These are phyloP conservation scores for Pherbina coryleti DNA, from an alignment of 2,888 invertebrate species.

Conservation along the genomic window DNA sequence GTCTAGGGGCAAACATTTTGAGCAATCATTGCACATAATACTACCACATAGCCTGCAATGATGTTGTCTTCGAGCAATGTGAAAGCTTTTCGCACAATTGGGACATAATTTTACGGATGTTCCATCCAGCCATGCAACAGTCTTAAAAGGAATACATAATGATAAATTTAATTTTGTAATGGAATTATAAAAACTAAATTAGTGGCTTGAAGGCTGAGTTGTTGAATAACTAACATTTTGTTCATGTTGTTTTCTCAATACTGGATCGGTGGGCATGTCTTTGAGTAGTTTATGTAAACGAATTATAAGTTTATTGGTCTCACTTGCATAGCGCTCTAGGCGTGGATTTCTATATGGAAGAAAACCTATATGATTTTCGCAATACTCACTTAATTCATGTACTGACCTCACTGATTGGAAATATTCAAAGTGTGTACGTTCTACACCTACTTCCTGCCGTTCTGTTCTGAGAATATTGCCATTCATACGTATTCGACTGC, in stretches of 20 bases:
- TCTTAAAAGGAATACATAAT: constrained; percentile 62
- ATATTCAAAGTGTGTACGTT: constrained; percentile 77
- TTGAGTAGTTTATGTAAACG: constrained; percentile 90
- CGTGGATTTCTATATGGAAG: constrained; percentile 72
- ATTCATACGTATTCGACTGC: constrained; percentile 57
- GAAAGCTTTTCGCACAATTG: constrained; percentile 90
- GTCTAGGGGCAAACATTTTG: constrained; percentile 83
- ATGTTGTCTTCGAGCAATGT: constrained; percentile 89
- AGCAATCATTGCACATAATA: constrained; percentile 93
- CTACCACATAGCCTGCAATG: constrained; percentile 96
- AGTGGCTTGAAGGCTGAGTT: not conserved
- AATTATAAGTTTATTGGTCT: constrained; percentile 96
- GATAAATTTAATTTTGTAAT: not conserved
- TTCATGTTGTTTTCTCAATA: constrained; percentile 81
- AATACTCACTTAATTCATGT: constrained; percentile 49
- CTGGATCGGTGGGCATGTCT: constrained; percentile 81
- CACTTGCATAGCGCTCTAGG: constrained; percentile 90
- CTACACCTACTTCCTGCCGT: constrained; percentile 69
- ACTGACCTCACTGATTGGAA: constrained; percentile 78
- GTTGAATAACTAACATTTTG: constrained; percentile 73
- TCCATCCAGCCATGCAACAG: constrained; percentile 95
- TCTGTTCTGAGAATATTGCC: constrained; percentile 59
- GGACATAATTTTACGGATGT: constrained; percentile 90
- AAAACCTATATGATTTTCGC: constrained; percentile 25
- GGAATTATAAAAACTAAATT: not conserved